Conservation (phyloP, 2,797 vertebrate genomes). For the Anguilla marmorata region DNA sequence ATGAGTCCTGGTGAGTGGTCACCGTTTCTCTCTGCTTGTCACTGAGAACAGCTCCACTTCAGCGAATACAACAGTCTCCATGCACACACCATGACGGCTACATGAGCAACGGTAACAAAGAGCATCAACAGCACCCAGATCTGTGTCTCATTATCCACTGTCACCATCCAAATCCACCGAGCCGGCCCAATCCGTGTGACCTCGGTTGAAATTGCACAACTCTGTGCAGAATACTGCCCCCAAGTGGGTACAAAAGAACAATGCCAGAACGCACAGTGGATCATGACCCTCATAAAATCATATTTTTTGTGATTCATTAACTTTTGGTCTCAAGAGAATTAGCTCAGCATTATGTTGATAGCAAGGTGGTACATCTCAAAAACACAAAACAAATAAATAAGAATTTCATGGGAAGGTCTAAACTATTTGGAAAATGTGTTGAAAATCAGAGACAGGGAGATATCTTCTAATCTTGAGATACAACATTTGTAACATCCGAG, state of each 20-base stretch:
- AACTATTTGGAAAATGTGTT: background rate
- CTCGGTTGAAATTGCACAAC: background rate
- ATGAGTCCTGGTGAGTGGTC: background rate
- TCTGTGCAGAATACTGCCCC: slow-evolving; percentile 17
- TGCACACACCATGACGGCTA: background rate
- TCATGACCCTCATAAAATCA: background rate
- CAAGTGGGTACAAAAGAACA: slow-evolving; percentile 16
- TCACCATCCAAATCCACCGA: background rate
- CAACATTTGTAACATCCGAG: background rate
- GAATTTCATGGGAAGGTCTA: background rate
- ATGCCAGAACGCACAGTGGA: background rate
- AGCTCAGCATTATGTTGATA: background rate
- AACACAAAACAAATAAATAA: too few relatives aligned
- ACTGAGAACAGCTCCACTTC: background rate
- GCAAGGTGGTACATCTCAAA: background rate
- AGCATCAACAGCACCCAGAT: background rate
- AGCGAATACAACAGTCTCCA: background rate
- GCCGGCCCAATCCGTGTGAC: background rate
- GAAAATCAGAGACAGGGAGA: background rate
- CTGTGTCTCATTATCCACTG: background rate
- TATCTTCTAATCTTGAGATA: background rate
- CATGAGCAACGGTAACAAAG: background rate
- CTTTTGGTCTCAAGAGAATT: background rate
- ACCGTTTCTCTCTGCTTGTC: background rate
- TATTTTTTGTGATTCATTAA: background rate